Evolutionary conservation across 1,140 invertebrate genomes (phyloP).

Genomic region (Mactra quadrangularis): DNA sequence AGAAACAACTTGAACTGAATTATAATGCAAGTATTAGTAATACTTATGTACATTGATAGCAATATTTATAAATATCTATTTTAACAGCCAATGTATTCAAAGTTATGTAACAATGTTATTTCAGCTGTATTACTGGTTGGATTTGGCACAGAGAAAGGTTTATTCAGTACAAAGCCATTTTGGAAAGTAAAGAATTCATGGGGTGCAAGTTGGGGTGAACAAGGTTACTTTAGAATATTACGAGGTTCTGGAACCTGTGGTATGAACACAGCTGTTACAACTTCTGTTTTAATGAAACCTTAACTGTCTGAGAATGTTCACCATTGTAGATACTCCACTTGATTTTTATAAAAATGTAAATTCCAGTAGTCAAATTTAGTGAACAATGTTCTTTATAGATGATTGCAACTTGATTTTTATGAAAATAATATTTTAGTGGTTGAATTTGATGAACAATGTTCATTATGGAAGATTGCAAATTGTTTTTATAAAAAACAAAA

Average conservation of each 20-base stretch:
- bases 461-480: too few species aligned
- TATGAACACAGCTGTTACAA: conserved; percentile 79
- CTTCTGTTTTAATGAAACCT: conserved; percentile 70
- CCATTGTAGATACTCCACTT: neutral
- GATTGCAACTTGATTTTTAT: too few species aligned
- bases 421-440: neutral
- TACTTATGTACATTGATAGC: too few species aligned
- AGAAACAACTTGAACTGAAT: too few species aligned
- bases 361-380: neutral
- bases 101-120: too few species aligned
- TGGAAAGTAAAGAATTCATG: conserved; percentile 82
- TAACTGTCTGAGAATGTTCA: neutral
- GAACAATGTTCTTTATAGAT: neutral
- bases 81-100: too few species aligned
- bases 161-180: conserved; percentile 75
- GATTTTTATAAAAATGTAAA: neutral
- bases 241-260: conserved; percentile 79
- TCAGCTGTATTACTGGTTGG: conserved; percentile 80
- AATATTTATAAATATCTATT: too few species aligned
- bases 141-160: conserved; percentile 75
- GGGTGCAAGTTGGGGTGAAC: conserved; percentile 79
- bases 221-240: conserved; percentile 80
- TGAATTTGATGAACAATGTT: neutral
- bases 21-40: too few species aligned
- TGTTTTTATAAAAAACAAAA: too few species aligned